Evolutionary conservation across 2,888 invertebrate genomes (phyloP), one percentile per base, ranked within the genome.

Genomic region (Eubasilissa splendida): DNA sequence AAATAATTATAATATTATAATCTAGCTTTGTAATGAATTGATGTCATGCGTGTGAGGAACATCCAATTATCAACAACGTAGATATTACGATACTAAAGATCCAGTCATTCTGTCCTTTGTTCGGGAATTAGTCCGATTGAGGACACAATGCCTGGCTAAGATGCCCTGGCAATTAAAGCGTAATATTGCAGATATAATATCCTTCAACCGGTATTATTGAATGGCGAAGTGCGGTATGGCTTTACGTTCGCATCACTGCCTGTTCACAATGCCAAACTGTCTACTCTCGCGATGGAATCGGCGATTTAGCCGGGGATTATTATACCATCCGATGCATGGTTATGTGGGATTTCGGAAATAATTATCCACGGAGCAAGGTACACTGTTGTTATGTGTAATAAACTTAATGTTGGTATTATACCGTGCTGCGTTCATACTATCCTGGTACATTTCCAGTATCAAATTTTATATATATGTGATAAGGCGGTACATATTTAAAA

Each of bases 91-190:
- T 31, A 75, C 75, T 60, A 75, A 60, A 60, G 60, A n/a, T 50
- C 50, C 50, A 59, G 33, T 58, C 42, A 74, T 59, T 74, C 71
- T 71, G 56, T 42, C 73, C 79, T 79, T 79, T 79, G 79, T 79
- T 42, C 42, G 3, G 56, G 56, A 56, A 73, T 74, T 73, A 79
- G 74, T 53, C 56, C 79, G 52, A 50, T 65, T 12, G 33, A 63
- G 79, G 73, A 74, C 79, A 54, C 65, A 79, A 79, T 79, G 79
- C 42, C 50, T 65, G 63, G 65, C 65, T 73, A 74, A 79, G 79
- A 79, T 79, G 79, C 54, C 73, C 56, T 54, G 33, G 63, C 79
- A 79, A 79, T 65, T 73, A 65, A 52, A 12, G 56, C 33, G 63
- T 50, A 75, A 75, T 75, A 75, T 60, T 42, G 60, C 74, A 42